A percentile compares a stretch with the other conserved stretches of the same genome.
Conservation (phyloP, 2,797 vertebrate species). For the Alectoris magna region DNA sequence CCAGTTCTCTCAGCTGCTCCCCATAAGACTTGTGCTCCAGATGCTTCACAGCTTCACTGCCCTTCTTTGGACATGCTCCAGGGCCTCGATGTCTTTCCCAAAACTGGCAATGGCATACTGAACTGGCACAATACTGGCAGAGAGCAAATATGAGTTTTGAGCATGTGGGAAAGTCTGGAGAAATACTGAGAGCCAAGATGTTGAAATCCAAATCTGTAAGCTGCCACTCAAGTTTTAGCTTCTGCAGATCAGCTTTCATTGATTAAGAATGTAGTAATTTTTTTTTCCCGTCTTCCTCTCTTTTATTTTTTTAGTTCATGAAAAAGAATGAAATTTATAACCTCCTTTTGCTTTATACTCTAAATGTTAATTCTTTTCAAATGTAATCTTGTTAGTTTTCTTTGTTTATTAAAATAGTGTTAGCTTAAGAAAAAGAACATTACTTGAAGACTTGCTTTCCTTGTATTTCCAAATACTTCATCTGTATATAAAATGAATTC, state of each 20-base stretch:
- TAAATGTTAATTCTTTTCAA: not conserved
- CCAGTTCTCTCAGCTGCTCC: no score
- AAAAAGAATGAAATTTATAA: not conserved
- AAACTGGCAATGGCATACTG: not conserved
- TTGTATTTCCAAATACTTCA: not conserved
- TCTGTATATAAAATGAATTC: not conserved
- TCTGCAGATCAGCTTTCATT: not conserved
- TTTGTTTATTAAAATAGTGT: not conserved
- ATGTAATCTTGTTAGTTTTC: not conserved
- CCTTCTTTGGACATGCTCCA: no score
- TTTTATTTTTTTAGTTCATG: not conserved
- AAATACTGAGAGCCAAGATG: not conserved
- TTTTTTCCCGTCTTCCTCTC: rapidly evolving
- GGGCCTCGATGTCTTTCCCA: no score
- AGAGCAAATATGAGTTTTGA: not conserved
- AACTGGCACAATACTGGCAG: not conserved
- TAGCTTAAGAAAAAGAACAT: not conserved
- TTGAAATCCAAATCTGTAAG: not conserved
- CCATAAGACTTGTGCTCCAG: no score
- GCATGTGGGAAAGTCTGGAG: not conserved
- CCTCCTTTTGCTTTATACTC: rapidly evolving
- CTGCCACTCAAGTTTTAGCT: not conserved
- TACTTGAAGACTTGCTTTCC: not conserved
- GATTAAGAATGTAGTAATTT: not conserved
- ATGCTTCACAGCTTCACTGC: no score